A percentile compares a stretch with the other conserved stretches of the same genome.
phyloP scores from a whole-genome alignment of 2,888 invertebrate genomes.

The Nineta flava region DNA sequence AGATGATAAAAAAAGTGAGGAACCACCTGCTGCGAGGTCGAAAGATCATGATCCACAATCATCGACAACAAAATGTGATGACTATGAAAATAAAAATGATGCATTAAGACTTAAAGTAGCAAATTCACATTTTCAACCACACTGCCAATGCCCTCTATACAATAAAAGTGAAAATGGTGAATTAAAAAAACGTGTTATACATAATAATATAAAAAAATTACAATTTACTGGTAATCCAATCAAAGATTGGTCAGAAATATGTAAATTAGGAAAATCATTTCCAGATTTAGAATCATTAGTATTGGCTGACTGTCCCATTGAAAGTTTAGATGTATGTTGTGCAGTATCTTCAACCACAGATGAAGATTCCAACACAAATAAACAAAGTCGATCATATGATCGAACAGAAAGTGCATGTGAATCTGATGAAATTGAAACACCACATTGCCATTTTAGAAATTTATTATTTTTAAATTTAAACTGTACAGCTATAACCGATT shows the following conservation, averaged over 20 bases:
- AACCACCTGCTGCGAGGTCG: constrained; percentile 1
- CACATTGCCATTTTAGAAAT: constrained; percentile 46
- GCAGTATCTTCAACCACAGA: not conserved
- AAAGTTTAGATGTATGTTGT: constrained; percentile 28
- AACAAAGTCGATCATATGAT: not conserved
- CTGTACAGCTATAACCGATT: constrained; percentile 63
- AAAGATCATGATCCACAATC: constrained; percentile 8
- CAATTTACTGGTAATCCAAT: constrained; percentile 81
- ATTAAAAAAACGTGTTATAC: constrained; percentile 24
- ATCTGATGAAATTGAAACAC: constrained; percentile 32
- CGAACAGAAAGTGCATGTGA: constrained; percentile 39
- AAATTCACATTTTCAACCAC: too few relatives aligned
- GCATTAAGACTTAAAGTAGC: constrained; percentile 16
- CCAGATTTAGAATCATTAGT: constrained; percentile 73
- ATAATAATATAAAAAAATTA: constrained; percentile 56
- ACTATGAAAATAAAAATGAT: constrained; percentile 18
- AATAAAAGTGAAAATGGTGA: not conserved
- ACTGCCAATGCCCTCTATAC: not conserved
- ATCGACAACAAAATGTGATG: not conserved
- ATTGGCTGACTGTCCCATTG: constrained; percentile 70
- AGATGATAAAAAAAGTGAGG: constrained; percentile 18
- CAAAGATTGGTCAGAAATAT: constrained; percentile 69
- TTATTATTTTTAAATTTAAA: constrained; percentile 72
- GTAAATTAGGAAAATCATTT: constrained; percentile 70
- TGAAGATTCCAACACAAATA: not conserved